These are phyloP conservation scores for Desoria tigrina DNA, from an alignment of 2,888 invertebrate species.

Conservation along the genomic window DNA sequence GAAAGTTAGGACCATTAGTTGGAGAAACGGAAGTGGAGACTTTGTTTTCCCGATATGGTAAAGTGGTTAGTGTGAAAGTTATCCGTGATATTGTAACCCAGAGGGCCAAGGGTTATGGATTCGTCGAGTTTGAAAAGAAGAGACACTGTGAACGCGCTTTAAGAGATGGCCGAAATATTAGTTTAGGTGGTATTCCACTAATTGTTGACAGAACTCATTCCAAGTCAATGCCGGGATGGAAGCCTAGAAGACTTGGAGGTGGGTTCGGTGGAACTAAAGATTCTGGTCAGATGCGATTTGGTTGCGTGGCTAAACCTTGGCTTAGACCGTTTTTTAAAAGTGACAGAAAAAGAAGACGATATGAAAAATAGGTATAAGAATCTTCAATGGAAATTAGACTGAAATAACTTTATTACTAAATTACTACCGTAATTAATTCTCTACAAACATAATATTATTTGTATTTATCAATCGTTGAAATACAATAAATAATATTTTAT, in stretches of 20 bases:
- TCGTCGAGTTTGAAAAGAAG: constrained; percentile 12
- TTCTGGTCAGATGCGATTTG: constrained; percentile 17
- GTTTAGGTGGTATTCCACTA: neutral
- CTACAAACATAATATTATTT: no score
- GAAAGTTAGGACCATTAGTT: neutral
- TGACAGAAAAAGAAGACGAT: constrained; percentile 5
- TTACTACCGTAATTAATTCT: no score
- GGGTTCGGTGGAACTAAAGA: constrained; percentile 14
- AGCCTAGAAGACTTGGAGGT: constrained; percentile 15
- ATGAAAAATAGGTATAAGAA: no score
- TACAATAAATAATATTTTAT: no score
- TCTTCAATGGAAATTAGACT: no score
- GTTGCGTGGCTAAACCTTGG: constrained; percentile 8
- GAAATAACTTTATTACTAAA: no score
- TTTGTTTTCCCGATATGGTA: constrained; percentile 2
- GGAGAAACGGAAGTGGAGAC: constrained; percentile 3
- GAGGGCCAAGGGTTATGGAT: constrained; percentile 9
- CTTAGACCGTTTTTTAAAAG: constrained; percentile 17
- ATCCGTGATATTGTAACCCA: constrained; percentile 7
- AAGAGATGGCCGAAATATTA: neutral
- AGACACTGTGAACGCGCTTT: neutral
- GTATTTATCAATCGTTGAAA: no score
- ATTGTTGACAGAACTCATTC: constrained; percentile 7
- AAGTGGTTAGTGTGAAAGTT: constrained; percentile 2
- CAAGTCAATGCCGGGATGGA: constrained; percentile 15